phyloP scores from a whole-genome alignment of 2,888 invertebrate genomes.

The Arge pagana region DNA sequence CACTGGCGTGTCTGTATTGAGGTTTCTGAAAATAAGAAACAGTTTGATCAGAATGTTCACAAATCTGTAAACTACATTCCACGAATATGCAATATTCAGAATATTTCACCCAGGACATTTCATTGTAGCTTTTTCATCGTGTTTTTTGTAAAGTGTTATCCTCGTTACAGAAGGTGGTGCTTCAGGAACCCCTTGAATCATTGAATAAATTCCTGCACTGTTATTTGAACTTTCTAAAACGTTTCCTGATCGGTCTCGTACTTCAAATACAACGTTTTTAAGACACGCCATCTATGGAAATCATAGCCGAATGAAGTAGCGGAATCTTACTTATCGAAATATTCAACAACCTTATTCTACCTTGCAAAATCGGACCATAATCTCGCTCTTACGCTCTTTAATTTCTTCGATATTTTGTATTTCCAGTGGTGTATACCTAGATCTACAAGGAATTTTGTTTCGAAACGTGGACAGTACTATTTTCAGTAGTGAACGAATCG shows the following conservation, averaged over 20 bases:
- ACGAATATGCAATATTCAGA: slow-evolving; percentile 44
- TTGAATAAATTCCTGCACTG: slow-evolving; percentile 65
- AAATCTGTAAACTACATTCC: slow-evolving; percentile 36
- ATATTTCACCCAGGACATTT: slow-evolving; percentile 61
- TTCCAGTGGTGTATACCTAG: slow-evolving; percentile 59
- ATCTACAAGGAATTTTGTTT: slow-evolving; percentile 65
- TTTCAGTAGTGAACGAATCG: slow-evolving; percentile 15
- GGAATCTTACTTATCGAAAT: neutral
- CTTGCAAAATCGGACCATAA: slow-evolving; percentile 63
- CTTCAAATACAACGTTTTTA: slow-evolving; percentile 60
- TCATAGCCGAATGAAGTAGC: neutral
- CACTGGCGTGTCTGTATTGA: slow-evolving; percentile 61
- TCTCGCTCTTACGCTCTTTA: slow-evolving; percentile 60
- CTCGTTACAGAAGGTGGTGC: slow-evolving; percentile 57
- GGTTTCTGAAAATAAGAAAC: slow-evolving; percentile 55
- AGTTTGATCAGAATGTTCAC: slow-evolving; percentile 5
- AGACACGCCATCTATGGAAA: slow-evolving; percentile 57
- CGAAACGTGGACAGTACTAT: slow-evolving; percentile 57
- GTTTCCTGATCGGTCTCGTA: slow-evolving; percentile 61
- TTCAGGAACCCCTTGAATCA: slow-evolving; percentile 60
- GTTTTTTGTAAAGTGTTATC: slow-evolving; percentile 53
- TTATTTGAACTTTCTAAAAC: slow-evolving; percentile 66
- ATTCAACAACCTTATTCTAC: slow-evolving; percentile 41
- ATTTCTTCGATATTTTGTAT: slow-evolving; percentile 56
- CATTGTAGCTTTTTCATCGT: slow-evolving; percentile 53